phyloP scores from a whole-genome alignment of 2,797 vertebrate genomes.

The Coregonus sp. region DNA sequence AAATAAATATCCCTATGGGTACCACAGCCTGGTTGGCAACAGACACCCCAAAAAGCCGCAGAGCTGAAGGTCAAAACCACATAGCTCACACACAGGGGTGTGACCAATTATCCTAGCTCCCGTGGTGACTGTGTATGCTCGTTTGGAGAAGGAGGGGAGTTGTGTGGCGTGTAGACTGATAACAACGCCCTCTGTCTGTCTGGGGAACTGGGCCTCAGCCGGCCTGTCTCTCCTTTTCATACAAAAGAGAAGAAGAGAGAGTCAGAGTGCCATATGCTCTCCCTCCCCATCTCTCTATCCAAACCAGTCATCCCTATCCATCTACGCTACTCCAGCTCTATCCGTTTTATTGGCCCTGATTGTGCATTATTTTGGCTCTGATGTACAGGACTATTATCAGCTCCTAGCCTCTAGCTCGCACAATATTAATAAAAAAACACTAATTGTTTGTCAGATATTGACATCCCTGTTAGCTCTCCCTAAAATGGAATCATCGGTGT shows the following conservation, averaged over 20 bases:
- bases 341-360: background rate
- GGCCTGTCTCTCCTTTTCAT: constrained; percentile 20
- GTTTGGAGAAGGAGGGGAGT: background rate
- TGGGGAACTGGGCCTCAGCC: constrained; percentile 14
- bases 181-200: background rate
- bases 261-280: constrained; percentile 9
- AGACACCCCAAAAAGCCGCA: constrained; percentile 5
- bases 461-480: background rate
- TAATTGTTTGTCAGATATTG: too few relatives aligned
- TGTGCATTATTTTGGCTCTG: background rate
- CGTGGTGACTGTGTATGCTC: constrained; percentile 9
- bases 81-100: constrained; percentile 15
- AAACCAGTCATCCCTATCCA: background rate
- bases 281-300: background rate
- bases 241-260: constrained; percentile 4
- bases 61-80: constrained; percentile 34
- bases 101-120: constrained; percentile 41
- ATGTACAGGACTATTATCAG: background rate
- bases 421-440: too few relatives aligned
- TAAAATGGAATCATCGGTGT: background rate
- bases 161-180: constrained; percentile 6
- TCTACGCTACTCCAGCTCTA: background rate
- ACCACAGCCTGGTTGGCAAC: background rate
- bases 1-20: background rate
- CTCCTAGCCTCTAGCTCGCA: background rate